Evolutionary conservation across 2,888 invertebrate genomes (phyloP), one percentile per base, ranked within the genome.

Genomic region (Nasonovia ribisnigri): DNA sequence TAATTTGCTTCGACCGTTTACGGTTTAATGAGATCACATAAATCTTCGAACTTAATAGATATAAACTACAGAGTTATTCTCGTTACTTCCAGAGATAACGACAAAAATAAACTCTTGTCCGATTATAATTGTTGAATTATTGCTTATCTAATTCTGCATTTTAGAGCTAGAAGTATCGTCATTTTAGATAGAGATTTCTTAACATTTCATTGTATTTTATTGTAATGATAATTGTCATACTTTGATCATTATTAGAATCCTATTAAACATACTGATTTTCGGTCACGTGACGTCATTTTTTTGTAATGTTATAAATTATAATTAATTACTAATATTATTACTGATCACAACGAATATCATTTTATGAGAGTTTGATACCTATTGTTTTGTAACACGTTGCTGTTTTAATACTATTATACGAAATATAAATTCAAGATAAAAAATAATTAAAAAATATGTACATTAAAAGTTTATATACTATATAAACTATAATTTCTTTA

Each of bases 141-240:
- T 43, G 3, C 26, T 84, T 84, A 43, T 84, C 84, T 43, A 84
- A 43, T 84, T 84, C 43, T 84, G 10, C 36, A 77, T 77, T 77
- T 77, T 20, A 77, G 36, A 36, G 36, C 36, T 77, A 77, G 20
- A 77, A 8, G 20, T 77, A 77, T 77, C 77, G 77, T 77, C 36
- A 77, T 36, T 8, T 36, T 36, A 36, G 36, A 57, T 57, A 26
- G 57, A 26, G 26, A 77, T 77, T 77, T 77, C 77, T 77, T 20
- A 77, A 36, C 36, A 77, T 77, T 77, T 20, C 3, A 36, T 42
- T 77, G 77, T 77, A 36, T 36, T 36, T 20, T 77, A 77, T 36
- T 77, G 20, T 77, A 77, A 77, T 77, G 77, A 77, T 77, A 77
- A 77, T 77, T 36, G 36, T 77, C 26, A 77, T 77, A 77, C 77